phyloP scores from a whole-genome alignment of 2,888 invertebrate species.

The Hirtodrosophila histrioides region DNA sequence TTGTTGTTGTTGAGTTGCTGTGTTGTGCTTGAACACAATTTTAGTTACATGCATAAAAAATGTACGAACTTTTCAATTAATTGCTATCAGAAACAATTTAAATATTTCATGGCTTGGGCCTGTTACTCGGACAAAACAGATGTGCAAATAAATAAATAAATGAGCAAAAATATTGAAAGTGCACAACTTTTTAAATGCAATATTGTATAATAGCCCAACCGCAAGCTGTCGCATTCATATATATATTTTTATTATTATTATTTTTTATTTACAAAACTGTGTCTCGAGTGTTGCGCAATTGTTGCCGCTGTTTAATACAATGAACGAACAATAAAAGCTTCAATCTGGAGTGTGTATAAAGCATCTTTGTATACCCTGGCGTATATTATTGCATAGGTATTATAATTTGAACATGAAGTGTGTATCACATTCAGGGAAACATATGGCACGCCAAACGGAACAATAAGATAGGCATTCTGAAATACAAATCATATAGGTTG shows the following conservation, averaged over 20 bases:
- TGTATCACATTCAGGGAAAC: no score
- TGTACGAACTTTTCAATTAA: conserved; percentile 47
- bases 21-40: conserved; percentile 5
- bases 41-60: conserved; percentile 24
- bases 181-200: conserved; percentile 20
- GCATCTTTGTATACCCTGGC: no score
- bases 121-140: conserved; percentile 28
- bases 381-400: no score
- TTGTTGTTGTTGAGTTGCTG: no score
- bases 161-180: background rate
- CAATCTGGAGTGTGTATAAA: no score
- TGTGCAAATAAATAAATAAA: conserved; percentile 41
- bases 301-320: no score
- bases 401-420: no score
- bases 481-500: no score
- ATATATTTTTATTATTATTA: conserved; percentile 3
- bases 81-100: conserved; percentile 47
- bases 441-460: no score
- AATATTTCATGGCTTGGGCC: conserved; percentile 36
- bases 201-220: conserved; percentile 26
- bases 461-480: no score
- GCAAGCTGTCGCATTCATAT: conserved; percentile 19
- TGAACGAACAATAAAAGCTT: no score
- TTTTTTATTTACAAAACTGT: conserved; percentile 31
- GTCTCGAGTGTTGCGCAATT: background rate